Percentiles rank a stretch among this genome's conserved stretches.
These are phyloP conservation scores for Crocallis elinguaria DNA, from an alignment of 2,888 invertebrate genomes.

Conservation along the genomic window DNA sequence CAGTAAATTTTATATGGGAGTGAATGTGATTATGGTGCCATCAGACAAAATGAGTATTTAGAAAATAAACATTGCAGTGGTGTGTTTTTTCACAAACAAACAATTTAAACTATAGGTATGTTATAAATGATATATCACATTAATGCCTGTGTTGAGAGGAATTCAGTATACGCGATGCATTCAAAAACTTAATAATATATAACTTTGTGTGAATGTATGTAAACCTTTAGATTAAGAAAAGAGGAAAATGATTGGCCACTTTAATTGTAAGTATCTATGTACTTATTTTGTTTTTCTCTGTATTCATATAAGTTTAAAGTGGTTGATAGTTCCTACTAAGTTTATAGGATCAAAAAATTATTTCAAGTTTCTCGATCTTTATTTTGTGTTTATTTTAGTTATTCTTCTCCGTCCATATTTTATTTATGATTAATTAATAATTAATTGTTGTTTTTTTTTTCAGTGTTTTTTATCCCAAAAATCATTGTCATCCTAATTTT, in stretches of 20 bases:
- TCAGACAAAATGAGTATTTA: conserved; percentile 1
- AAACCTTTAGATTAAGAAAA: conserved; percentile 42
- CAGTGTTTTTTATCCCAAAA: neutral
- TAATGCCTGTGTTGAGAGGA: neutral
- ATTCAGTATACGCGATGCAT: conserved; percentile 7
- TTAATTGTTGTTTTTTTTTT: neutral
- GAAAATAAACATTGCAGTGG: neutral
- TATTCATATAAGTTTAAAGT: conserved; percentile 53
- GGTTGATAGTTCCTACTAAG: conserved; percentile 78
- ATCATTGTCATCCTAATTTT: conserved; percentile 19
- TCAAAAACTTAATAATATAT: neutral
- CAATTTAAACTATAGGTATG: no score
- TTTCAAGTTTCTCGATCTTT: conserved; percentile 20
- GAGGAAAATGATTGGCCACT: conserved; percentile 62
- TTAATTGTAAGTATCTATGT: conserved; percentile 43
- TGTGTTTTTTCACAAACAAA: neutral
- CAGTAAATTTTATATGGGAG: conserved; percentile 10
- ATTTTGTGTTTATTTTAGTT: conserved; percentile 5
- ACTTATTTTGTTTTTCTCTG: conserved; percentile 46
- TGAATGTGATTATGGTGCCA: conserved; percentile 25
- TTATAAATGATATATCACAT: neutral
- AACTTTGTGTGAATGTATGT: conserved; percentile 34
- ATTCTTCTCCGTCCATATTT: conserved; percentile 27
- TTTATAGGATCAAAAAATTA: conserved; percentile 42
- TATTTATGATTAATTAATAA: conserved; percentile 2